Conservation (phyloP, 2,113 vertebrate species). For the Ptyas mucosa region DNA sequence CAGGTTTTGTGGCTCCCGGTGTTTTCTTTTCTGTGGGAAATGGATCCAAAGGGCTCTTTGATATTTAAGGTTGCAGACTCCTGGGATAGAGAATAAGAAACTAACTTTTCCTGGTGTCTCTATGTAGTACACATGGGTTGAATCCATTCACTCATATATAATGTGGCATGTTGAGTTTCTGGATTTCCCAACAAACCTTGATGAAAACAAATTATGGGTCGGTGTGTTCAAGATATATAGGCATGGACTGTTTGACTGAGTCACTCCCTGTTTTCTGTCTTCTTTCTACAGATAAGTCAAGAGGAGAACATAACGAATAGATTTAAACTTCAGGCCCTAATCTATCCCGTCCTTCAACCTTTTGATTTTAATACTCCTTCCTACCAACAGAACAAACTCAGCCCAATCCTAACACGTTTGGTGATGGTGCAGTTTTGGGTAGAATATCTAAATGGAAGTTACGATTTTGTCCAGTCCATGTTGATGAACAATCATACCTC, state of each 20-base stretch:
- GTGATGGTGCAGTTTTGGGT: constrained; percentile 90
- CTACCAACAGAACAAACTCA: constrained; percentile 86
- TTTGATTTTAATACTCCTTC: constrained; percentile 94
- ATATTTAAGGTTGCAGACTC: no score
- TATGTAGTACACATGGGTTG: neutral
- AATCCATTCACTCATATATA: neutral
- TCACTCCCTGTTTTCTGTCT: neutral
- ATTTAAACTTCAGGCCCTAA: constrained; percentile 86
- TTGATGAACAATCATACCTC: constrained; percentile 89
- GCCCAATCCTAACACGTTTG: constrained; percentile 80
- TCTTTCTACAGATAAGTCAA: constrained; percentile 72
- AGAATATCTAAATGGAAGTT: constrained; percentile 82
- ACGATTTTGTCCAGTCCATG: constrained; percentile 73
- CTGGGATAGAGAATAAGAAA: neutral
- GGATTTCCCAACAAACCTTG: neutral
- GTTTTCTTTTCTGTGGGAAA: no score
- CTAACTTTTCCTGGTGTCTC: neutral
- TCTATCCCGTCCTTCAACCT: constrained; percentile 91
- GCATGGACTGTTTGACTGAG: fast-evolving
- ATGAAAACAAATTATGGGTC: neutral
- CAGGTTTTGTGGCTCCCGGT: no score
- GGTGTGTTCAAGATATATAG: neutral
- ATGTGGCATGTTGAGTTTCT: neutral
- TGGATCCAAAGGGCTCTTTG: no score
- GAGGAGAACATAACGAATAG: constrained; percentile 65